Evolutionary conservation across 2,888 invertebrate genomes (phyloP).

Genomic region (Ectemnius lituratus): DNA sequence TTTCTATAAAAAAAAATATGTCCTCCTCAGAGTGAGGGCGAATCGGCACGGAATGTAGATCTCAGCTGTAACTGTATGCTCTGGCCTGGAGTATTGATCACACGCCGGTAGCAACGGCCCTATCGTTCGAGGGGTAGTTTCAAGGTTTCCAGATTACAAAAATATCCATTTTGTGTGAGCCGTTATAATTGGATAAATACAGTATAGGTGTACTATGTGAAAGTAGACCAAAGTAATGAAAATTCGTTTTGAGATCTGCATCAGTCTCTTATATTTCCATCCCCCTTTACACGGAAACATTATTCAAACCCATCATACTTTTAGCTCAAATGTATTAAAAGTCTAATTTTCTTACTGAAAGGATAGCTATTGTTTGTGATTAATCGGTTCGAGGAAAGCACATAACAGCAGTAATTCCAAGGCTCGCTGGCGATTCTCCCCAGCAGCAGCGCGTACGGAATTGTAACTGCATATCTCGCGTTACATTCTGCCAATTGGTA

Average conservation of each 20-base stretch:
- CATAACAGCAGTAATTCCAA: too few relatives aligned
- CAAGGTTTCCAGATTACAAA: background rate
- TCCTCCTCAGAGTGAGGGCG: constrained; percentile 44
- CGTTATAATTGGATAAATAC: too few relatives aligned
- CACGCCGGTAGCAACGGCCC: constrained; percentile 30
- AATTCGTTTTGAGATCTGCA: too few relatives aligned
- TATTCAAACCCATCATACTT: too few relatives aligned
- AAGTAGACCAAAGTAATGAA: too few relatives aligned
- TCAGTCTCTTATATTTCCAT: background rate
- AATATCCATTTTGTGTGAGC: background rate
- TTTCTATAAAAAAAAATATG: background rate
- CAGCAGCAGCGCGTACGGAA: constrained; percentile 23
- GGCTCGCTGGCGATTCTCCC: background rate
- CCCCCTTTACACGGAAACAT: background rate
- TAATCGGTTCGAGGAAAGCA: too few relatives aligned
- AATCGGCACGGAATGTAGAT: constrained; percentile 50
- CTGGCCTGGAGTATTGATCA: constrained; percentile 59
- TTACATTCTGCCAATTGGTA: constrained; percentile 8
- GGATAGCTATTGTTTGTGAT: too few relatives aligned
- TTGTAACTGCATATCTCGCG: constrained; percentile 7
- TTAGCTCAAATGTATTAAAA: too few relatives aligned
- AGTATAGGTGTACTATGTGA: too few relatives aligned
- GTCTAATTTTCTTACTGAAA: too few relatives aligned
- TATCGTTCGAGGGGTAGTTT: constrained; percentile 33
- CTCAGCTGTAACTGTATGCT: constrained; percentile 49